A percentile compares a stretch with the other conserved stretches of the same genome.
Evolutionary conservation across 2,113 vertebrate species (phyloP).

Genomic region (Dendrocopos noguchii): DNA sequence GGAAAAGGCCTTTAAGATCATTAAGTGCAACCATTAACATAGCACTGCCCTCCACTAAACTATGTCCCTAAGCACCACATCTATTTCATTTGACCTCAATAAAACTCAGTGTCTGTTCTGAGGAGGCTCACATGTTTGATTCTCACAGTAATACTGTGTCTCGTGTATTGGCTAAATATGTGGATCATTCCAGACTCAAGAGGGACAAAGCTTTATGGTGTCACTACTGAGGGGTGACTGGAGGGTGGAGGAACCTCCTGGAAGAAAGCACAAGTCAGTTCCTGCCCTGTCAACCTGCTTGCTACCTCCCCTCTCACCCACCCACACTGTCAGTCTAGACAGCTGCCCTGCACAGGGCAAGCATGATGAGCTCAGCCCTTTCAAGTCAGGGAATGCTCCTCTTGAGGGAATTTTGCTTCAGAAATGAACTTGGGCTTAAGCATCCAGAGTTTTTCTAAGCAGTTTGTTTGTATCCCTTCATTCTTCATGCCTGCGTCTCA

Average conservation of each 20-base stretch:
- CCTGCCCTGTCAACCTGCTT: background rate
- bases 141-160: background rate
- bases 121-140: accelerated
- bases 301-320: accelerated
- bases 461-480: background rate
- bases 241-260: background rate
- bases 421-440: background rate
- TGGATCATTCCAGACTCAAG: background rate
- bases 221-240: accelerated
- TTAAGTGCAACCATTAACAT: background rate
- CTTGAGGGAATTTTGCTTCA: background rate
- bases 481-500: background rate
- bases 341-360: accelerated
- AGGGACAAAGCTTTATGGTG: accelerated
- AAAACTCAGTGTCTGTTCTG: accelerated
- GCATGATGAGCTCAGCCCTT: background rate
- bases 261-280: background rate
- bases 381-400: background rate
- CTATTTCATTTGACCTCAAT: accelerated
- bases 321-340: background rate
- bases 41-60: background rate
- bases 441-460: background rate
- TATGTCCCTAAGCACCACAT: background rate
- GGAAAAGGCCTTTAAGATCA: background rate
- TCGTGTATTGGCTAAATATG: accelerated